Evolutionary conservation across 2,113 vertebrate genomes (phyloP), one percentile per base, ranked within the genome.

Genomic region (Blennius ocellaris): DNA sequence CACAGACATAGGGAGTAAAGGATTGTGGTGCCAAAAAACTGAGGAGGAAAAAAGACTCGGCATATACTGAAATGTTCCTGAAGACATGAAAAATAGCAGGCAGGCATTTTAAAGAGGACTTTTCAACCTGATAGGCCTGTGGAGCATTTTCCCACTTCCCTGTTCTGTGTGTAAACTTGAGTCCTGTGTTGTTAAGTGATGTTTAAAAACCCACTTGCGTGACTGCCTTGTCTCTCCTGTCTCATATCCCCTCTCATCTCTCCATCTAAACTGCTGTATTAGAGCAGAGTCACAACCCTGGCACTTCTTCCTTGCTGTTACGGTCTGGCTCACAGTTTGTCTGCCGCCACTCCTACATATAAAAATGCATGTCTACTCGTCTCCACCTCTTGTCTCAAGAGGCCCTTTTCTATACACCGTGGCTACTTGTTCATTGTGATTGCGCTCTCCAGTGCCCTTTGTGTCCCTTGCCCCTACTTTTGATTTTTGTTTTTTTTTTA

Each of bases 401-500:
- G 88, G 81, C 78, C 56, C 80, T 64, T 58, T 68, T 79, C 78
- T 75, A 69, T 17, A 9, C 10, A 62, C 54, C 68, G 71, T 8
- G 12, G 54, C 73, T 82, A 78, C 76, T 82, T 77, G 56, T 64
- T 78, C 81, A 69, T 38, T 49, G 48, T 84, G 86, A 91, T 90
- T 90, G 76, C n/a, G 37, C 90, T 90, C 84, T 84, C 16, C 6
- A 70, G 55, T 69, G 62, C 60, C 78, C 61, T 69, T 51, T 3
- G 11, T 43, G 15, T 51, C 63, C 64, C 54, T 0, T 11, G 43
- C 66, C 58, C 45, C 54, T 58, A 36, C 30, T 15, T 73, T 76
- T 70, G 2, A 30, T 30, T 30, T 30, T 30, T 30, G 2, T 30
- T 2, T 30, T 30, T 30, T 30, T 30, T 30, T 30, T 30, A 30